These are phyloP conservation scores for Odontomyia ornata DNA, from an alignment of 2,888 invertebrate species.

Conservation along the genomic window DNA sequence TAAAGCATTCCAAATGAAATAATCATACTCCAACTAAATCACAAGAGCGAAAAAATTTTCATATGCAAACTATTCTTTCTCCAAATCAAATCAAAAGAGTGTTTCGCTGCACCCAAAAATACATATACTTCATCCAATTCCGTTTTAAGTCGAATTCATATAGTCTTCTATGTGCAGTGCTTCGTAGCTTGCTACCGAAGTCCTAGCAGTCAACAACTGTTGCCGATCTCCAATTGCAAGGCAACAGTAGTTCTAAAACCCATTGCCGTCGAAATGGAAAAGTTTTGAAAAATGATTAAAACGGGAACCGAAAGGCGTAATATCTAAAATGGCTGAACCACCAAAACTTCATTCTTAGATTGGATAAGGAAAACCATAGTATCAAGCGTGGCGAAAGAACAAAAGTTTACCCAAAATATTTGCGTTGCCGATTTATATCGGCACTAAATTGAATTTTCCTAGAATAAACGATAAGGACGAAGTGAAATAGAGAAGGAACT, in stretches of 20 bases:
- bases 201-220: not conserved
- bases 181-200: constrained; percentile 16
- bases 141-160: too few relatives aligned
- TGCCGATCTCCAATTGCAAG: not conserved
- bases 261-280: constrained; percentile 12
- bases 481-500: not conserved
- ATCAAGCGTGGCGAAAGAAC: not conserved
- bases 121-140: too few relatives aligned
- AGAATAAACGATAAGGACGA: not conserved
- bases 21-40: too few relatives aligned
- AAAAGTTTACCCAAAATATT: constrained; percentile 30
- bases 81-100: too few relatives aligned
- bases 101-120: too few relatives aligned
- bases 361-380: not conserved
- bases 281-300: constrained; percentile 39
- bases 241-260: too few relatives aligned
- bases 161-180: not conserved
- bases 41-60: too few relatives aligned
- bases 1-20: too few relatives aligned
- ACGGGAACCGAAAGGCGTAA: constrained; percentile 9
- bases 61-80: too few relatives aligned
- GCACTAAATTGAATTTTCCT: constrained; percentile 37
- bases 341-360: not conserved
- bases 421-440: constrained; percentile 32
- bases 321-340: not conserved